These are phyloP conservation scores for Penaeus japonicus DNA, from an alignment of 1,140 invertebrate species.

Conservation along the genomic window DNA sequence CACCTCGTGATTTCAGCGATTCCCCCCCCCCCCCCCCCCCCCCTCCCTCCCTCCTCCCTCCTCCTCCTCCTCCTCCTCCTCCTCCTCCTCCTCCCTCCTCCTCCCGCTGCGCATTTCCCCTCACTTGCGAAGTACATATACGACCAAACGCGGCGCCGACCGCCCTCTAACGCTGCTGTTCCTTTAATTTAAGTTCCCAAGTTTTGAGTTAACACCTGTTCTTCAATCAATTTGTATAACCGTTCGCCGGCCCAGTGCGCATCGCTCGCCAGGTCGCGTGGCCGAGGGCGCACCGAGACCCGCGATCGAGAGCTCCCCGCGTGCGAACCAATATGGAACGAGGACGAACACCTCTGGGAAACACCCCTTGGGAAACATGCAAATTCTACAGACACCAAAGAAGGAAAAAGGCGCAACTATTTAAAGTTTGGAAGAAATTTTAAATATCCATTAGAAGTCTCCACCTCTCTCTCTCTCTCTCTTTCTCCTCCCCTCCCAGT, in stretches of 20 bases:
- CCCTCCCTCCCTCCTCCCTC: neutral
- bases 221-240: too few relatives aligned
- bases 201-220: too few relatives aligned
- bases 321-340: too few relatives aligned
- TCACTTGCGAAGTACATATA: too few relatives aligned
- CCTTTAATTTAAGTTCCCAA: neutral
- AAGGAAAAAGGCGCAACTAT: neutral
- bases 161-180: neutral
- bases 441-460: slow-evolving; percentile 1
- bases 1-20: neutral
- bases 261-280: too few relatives aligned
- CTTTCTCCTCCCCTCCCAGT: too few relatives aligned
- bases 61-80: neutral
- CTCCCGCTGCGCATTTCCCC: neutral
- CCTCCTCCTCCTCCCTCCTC: neutral
- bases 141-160: neutral
- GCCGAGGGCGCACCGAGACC: too few relatives aligned
- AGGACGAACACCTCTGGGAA: too few relatives aligned
- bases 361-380: too few relatives aligned
- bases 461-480: neutral
- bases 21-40: neutral
- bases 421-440: slow-evolving; percentile 7
- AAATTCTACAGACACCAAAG: neutral
- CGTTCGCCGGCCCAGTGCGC: too few relatives aligned
- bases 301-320: too few relatives aligned